phyloP scores from a whole-genome alignment of 2,888 invertebrate species.

The Dicyrtomina minuta region DNA sequence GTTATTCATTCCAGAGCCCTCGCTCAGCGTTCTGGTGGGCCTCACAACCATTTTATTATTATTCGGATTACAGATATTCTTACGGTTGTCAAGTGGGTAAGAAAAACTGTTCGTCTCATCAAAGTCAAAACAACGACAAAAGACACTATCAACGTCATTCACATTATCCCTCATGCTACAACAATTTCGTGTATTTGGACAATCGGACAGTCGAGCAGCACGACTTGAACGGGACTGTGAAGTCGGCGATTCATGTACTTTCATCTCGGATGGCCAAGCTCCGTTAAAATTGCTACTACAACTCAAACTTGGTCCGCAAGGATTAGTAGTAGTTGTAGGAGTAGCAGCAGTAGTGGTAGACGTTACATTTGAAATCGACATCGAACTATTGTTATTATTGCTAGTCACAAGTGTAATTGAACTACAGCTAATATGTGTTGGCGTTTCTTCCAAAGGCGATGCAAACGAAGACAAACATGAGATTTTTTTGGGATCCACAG shows the following conservation, averaged over 20 bases:
- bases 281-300: no score
- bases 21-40: constrained; percentile 24
- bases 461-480: neutral
- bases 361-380: no score
- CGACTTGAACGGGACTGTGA: no score
- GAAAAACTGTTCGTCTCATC: no score
- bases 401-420: constrained; percentile 27
- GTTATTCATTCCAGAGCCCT: constrained; percentile 9
- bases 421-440: constrained; percentile 18
- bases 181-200: constrained; percentile 7
- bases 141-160: constrained; percentile 8
- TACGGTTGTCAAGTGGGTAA: no score
- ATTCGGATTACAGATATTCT: no score
- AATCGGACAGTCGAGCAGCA: neutral
- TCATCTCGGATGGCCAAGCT: no score
- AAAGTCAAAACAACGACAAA: constrained; percentile 14
- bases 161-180: constrained; percentile 1
- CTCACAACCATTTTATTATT: neutral
- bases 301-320: no score
- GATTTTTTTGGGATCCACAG: constrained; percentile 9
- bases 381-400: constrained; percentile 14
- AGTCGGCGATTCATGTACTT: no score
- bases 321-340: neutral
- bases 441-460: neutral
- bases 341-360: neutral